A percentile compares a stretch with the other conserved stretches of the same genome.
Evolutionary conservation across 2,797 vertebrate genomes (phyloP).

Genomic region (Calcarius lapponicus): DNA sequence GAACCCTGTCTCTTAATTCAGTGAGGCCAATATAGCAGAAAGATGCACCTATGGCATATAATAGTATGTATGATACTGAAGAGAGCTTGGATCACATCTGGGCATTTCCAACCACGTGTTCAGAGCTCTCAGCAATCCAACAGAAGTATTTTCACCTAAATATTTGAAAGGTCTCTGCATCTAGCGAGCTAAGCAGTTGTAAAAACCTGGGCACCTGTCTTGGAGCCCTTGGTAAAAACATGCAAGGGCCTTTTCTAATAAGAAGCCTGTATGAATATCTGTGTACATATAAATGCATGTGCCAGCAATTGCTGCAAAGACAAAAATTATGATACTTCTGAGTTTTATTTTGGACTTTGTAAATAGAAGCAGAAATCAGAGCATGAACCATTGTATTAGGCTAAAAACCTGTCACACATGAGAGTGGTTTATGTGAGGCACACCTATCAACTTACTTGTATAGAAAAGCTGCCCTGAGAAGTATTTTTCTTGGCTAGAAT

Average conservation of each 20-base stretch:
- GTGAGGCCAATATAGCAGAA: background rate
- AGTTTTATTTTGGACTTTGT: background rate
- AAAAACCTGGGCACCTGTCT: background rate
- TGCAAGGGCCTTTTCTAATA: background rate
- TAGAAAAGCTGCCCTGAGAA: background rate
- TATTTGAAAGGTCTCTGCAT: background rate
- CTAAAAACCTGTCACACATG: background rate
- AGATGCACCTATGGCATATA: background rate
- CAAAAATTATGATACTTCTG: background rate
- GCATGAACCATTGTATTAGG: background rate
- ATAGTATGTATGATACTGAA: background rate
- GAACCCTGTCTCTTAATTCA: background rate
- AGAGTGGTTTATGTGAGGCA: background rate
- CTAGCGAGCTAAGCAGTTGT: background rate
- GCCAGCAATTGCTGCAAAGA: background rate
- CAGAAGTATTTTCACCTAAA: background rate
- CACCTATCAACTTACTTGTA: background rate
- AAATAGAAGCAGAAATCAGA: background rate
- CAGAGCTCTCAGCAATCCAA: background rate
- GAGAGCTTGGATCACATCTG: background rate
- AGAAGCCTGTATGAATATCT: background rate
- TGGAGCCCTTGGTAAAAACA: background rate
- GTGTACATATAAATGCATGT: background rate
- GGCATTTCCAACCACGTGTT: background rate
- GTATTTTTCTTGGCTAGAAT: background rate